A percentile compares a stretch with the other conserved stretches of the same genome.
These are phyloP conservation scores for Polyommatus iphigenia DNA, from an alignment of 2,888 invertebrate genomes.

Conservation along the genomic window DNA sequence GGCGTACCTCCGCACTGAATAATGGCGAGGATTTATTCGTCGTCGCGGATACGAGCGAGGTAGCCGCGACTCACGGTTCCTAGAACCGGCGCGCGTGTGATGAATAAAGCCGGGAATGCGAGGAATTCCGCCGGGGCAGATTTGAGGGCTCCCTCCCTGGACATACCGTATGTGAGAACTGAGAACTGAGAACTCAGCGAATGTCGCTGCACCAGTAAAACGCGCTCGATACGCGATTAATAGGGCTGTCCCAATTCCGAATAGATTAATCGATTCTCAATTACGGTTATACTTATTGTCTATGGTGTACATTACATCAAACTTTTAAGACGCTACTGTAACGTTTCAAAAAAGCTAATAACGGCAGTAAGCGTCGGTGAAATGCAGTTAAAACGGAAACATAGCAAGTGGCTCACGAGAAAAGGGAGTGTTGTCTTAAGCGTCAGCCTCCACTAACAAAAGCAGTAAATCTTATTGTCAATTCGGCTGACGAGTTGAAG, in stretches of 20 bases:
- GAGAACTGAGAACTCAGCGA: conserved; percentile 68
- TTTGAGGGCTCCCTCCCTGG: conserved; percentile 64
- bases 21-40: conserved; percentile 69
- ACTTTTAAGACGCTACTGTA: conserved; percentile 46
- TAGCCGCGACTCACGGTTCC: conserved; percentile 66
- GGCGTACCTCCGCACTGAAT: conserved; percentile 69
- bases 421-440: conserved; percentile 75
- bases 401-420: conserved; percentile 71
- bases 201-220: conserved; percentile 36
- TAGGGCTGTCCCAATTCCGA: conserved; percentile 40
- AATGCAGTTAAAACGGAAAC: conserved; percentile 72
- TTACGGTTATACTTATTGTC: conserved; percentile 4
- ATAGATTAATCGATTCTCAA: conserved; percentile 50
- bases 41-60: conserved; percentile 60
- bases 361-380: conserved; percentile 68
- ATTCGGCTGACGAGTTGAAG: conserved; percentile 26
- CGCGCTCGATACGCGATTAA: background rate
- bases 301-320: conserved; percentile 1
- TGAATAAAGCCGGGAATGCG: conserved; percentile 71
- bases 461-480: conserved; percentile 48
- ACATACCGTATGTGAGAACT: conserved; percentile 71
- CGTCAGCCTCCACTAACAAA: conserved; percentile 63
- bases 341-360: conserved; percentile 70
- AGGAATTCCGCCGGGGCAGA: conserved; percentile 74
- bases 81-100: conserved; percentile 73